Evolutionary conservation across 2,113 vertebrate species (phyloP), one percentile per base, ranked within the genome.

Genomic region (Colius striatus): DNA sequence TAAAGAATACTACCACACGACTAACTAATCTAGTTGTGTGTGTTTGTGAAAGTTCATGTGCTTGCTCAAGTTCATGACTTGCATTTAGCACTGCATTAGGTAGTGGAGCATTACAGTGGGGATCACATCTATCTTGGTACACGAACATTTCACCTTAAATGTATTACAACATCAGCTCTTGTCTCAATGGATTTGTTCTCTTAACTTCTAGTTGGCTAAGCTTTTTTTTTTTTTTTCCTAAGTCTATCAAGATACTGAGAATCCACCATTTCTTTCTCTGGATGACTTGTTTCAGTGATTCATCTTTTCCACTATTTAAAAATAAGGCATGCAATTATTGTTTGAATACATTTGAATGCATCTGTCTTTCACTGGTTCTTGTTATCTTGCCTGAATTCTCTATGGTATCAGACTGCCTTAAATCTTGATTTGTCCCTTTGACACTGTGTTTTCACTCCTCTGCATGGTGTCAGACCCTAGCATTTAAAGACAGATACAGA

Each of bases 261-360:
- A 60, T 94, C 72, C 90, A 90, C 83, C 65, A 92, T 94, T 92
- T 96, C 79, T 90, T 96, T 94, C 80, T 94, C 61, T 90, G 86
- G 83, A 89, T 94, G 86, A 95, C 80, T 97, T 94, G 89, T 89
- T 94, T 87, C 95, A 87, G 50, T 96, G 95, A 97, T 95, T 96
- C 96, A 97, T 97, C 94, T 92, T 92, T 96, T 95, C 91, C 92
- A 94, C 94, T 95, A 94, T 94, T 95, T 97, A 97, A 97, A 97
- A 97, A 96, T 96, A 97, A 96, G 94, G 91, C 95, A 92, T 97
- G 96, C 95, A 97, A 96, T 97, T 97, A 96, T 94, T 97, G 94
- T 96, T 97, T 95, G 96, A 97, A 96, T 96, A 93, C 89, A 96
- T 97, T 95, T 95, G 95, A 91, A 94, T 96, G 95, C 96, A 95